These are phyloP conservation scores for Martes flavigula DNA, from an alignment of 2,797 vertebrate genomes.

Conservation along the genomic window DNA sequence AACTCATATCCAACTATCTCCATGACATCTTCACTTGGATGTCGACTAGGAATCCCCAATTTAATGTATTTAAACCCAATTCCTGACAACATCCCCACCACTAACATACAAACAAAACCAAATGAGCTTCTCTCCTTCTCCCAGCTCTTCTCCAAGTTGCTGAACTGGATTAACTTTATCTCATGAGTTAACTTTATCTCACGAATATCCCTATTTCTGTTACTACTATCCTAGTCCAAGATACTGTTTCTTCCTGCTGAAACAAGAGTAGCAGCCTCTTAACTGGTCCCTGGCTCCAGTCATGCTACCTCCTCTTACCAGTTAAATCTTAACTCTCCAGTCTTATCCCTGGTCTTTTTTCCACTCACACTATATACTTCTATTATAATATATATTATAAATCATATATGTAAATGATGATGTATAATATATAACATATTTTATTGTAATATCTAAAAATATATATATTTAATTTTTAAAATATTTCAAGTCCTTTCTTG, in stretches of 20 bases:
- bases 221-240: not conserved
- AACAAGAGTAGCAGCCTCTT: not conserved
- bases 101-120: not conserved
- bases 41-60: not conserved
- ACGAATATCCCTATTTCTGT: not conserved
- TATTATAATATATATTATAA: not conserved
- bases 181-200: not conserved
- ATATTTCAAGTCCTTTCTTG: not conserved
- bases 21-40: not conserved
- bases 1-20: not conserved
- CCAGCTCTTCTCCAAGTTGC: not conserved
- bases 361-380: not conserved
- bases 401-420: not conserved
- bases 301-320: not conserved
- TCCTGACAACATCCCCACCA: not conserved
- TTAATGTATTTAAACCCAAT: not conserved
- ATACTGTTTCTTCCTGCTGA: not conserved
- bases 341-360: not conserved
- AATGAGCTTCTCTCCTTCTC: not conserved
- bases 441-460: not conserved
- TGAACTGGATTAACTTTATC: not conserved
- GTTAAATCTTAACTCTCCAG: not conserved
- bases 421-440: not conserved
- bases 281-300: not conserved
- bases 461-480: not conserved